These are phyloP conservation scores for Caenorhabditis latens DNA, from an alignment of 1,140 invertebrate species.

Conservation along the genomic window DNA sequence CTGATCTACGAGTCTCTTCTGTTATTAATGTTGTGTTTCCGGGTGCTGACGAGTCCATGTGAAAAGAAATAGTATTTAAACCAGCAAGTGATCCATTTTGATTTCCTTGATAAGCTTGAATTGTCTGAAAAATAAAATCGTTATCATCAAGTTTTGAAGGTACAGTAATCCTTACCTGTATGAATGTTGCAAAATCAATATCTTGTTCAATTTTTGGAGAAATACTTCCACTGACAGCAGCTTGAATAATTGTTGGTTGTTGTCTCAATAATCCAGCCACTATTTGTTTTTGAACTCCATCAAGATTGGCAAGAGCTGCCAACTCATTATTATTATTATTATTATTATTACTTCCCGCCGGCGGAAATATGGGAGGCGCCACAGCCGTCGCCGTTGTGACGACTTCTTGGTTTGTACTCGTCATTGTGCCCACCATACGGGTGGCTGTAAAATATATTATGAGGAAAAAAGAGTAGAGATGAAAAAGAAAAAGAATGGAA, in stretches of 20 bases:
- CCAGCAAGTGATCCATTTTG: not conserved
- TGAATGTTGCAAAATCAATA: not conserved
- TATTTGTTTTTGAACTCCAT: constrained; percentile 18
- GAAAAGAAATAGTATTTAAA: not conserved
- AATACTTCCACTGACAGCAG: not conserved
- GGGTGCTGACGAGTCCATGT: not conserved
- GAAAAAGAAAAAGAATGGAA: constrained; percentile 2
- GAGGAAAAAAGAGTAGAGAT: not conserved
- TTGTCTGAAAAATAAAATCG: constrained; percentile 1
- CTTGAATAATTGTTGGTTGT: constrained; percentile 8
- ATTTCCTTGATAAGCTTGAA: constrained; percentile 18
- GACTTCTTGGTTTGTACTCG: not conserved
- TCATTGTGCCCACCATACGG: constrained; percentile 21
- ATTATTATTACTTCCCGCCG: not conserved
- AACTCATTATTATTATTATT: constrained; percentile 35
- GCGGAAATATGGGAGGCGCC: constrained; percentile 11
- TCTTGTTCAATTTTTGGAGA: not conserved
- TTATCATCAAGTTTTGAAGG: not conserved
- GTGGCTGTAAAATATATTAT: not conserved
- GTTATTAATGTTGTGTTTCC: not conserved
- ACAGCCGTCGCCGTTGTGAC: not conserved
- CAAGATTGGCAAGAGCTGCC: not conserved
- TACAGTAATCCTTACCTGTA: constrained; percentile 20
- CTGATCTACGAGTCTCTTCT: not conserved
- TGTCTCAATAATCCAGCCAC: constrained; percentile 13